Percentiles rank a stretch among this genome's conserved stretches.
phyloP scores from a whole-genome alignment of 2,888 invertebrate species.

The Hesperia comma region DNA sequence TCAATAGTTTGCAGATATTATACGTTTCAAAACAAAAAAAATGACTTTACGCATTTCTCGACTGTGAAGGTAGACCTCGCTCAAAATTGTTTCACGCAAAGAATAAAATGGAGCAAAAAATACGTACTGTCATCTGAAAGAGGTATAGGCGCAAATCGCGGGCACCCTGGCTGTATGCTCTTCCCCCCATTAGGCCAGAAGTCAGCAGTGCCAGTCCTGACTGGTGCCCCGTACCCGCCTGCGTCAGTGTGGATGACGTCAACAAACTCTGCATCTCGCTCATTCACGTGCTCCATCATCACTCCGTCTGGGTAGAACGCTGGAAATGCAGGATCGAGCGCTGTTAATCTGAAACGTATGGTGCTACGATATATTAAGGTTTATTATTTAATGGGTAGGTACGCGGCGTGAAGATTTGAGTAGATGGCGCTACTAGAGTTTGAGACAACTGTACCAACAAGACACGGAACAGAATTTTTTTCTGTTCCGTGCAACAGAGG shows the following conservation, averaged over 20 bases:
- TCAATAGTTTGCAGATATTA: too few species aligned
- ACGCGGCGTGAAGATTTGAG: too few species aligned
- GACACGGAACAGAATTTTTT: too few species aligned
- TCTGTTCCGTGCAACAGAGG: too few species aligned
- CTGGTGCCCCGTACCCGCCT: slow-evolving; percentile 84
- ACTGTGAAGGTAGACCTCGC: too few species aligned
- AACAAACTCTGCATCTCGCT: slow-evolving; percentile 84
- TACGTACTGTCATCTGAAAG: slow-evolving; percentile 79
- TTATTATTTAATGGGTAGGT: too few species aligned
- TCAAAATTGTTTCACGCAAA: too few species aligned
- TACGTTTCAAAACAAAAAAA: too few species aligned
- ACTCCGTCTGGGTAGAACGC: slow-evolving; percentile 82
- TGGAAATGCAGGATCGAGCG: slow-evolving; percentile 85
- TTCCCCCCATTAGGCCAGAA: slow-evolving; percentile 86
- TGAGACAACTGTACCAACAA: too few species aligned
- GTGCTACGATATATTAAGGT: too few species aligned
- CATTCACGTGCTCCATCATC: slow-evolving; percentile 76
- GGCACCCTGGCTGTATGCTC: slow-evolving; percentile 85
- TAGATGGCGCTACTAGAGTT: too few species aligned
- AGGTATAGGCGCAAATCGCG: slow-evolving; percentile 76
- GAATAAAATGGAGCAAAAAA: background rate
- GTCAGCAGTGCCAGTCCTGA: slow-evolving; percentile 83
- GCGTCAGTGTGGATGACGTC: slow-evolving; percentile 89
- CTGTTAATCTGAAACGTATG: slow-evolving; percentile 76
- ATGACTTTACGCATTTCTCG: too few species aligned